Evolutionary conservation across 2,797 vertebrate genomes (phyloP), one percentile per base, ranked within the genome.

Genomic region (Cheirogaleus major): DNA sequence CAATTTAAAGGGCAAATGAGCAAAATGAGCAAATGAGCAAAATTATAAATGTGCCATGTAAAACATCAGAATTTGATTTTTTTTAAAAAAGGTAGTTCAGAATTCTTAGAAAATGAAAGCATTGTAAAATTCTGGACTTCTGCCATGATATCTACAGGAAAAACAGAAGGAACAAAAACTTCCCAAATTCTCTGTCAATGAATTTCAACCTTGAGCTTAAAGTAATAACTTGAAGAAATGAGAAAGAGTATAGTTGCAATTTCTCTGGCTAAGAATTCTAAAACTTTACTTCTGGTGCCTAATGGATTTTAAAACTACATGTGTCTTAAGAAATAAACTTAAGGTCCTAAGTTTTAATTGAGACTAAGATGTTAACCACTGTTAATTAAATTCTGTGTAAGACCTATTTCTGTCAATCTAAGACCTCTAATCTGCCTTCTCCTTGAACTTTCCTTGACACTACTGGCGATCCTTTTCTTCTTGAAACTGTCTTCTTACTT

Each of bases 31-130:
- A 89, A 94, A 73, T 91, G 23, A 92, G 35, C n/a, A 94, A 95
- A 95, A 85, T 76, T 27, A 72, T 76, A 96, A 83, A 52, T 45
- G 13, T 72, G 12, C 50, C 83, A 89, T 10, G 23, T 73, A 41
- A 95, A 70, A 93, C 75, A 79, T 55, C 59, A 89, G 57, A 50
- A 82, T 59, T 72, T 27, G 3, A 88, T 81, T 45, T 63, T 17
- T n/a, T n/a, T 15, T 50, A 61, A 69, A 63, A 50, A 82, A 27
- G 32, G 25, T 45, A 91, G 79, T 80, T 92, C 38, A 80, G 61
- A 89, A 95, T 93, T 81, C 41, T 7, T 67, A 89, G 52, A 76
- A 95, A 94, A 93, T 41, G 11, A 91, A 96, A 93, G 91, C 52
- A 93, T 13, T 93, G 48, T 69, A 38, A 73, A 91, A 87, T 59